Evolutionary conservation across 2,113 vertebrate species (phyloP).

Genomic region (Rynchops niger): DNA sequence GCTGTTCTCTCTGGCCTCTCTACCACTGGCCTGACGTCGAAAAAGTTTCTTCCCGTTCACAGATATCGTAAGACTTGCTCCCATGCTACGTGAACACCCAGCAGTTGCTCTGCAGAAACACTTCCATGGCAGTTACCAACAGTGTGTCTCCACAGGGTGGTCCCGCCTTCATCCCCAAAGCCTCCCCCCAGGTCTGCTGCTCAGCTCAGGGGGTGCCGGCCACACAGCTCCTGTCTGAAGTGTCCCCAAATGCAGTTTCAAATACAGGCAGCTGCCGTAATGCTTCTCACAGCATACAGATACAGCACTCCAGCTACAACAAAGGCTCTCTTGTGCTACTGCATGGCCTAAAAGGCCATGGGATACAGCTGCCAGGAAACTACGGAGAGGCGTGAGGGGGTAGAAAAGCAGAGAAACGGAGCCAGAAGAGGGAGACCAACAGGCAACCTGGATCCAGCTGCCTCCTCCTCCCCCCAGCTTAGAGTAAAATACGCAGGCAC

Average conservation of each 20-base stretch:
- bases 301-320: background rate
- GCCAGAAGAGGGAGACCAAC: background rate
- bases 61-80: fast-evolving
- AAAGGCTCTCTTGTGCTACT: slow-evolving; percentile 1
- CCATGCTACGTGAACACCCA: fast-evolving
- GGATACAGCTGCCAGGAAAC: background rate
- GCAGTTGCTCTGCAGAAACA: background rate
- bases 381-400: background rate
- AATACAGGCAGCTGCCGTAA: background rate
- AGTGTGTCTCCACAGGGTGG: background rate
- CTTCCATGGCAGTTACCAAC: fast-evolving
- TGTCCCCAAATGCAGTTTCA: background rate
- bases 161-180: background rate
- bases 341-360: background rate
- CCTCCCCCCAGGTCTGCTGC: background rate
- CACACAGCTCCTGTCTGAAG: background rate
- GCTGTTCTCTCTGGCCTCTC: background rate
- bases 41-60: background rate
- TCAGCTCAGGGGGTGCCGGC: background rate
- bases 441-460: background rate
- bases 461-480: background rate
- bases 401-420: background rate
- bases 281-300: background rate
- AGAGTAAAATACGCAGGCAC: background rate
- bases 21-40: fast-evolving